Base-by-base conservation (phyloP, 2,888 invertebrate genomes). In the Phengaris alcon region DNA sequence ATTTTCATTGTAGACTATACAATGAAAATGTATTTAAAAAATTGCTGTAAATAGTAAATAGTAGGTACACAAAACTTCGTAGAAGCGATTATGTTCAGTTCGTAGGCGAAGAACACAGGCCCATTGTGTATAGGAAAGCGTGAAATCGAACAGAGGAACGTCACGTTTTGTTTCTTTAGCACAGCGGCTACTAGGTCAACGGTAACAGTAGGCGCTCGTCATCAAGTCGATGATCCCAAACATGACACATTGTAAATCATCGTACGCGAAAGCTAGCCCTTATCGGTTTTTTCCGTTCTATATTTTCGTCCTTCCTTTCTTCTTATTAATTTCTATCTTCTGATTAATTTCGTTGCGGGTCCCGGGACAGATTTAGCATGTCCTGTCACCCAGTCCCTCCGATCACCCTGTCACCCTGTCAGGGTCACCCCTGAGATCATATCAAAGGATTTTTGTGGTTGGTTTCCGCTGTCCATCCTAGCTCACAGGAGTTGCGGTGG, bases 91-190 rank as follows among this genome's bases (percentile, higher is more conserved):
- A 64, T 35, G 35, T 64, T 64, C 35, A 44, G 64, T 64, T 44
- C 44, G 64, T 5, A 35, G 64, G 12, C 35, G 64, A 2, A 35
- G 64, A 64, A 44, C 35, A 68, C 12, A 46, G n/a, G 13, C 69
- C 54, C 54, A 55, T 15, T 51, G 7, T 54, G 64, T 57, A 72
- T 72, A 68, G 52, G 74, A 44, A 54, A 64, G 68, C 68, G 57
- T 74, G 46, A 69, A 68, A 74, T 54, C 51, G 64, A 35, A 59
- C 22, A 3, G 59, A 64, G 64, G 52, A 52, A 52, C 9, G 52
- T 35, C 64, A 64, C 64, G 64, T 64, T 64, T 64, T 64, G 64
- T 59, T 59, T 22, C 59, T 59, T 48, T 5, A 59, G 59, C 22
- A 22, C 59, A 15, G 6, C 55, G 35, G 64, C 64, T 64, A 64